Percentiles rank a stretch among this genome's conserved stretches.
These are phyloP conservation scores for Drosophila neotestacea DNA, from an alignment of 2,888 invertebrate genomes.

Conservation along the genomic window DNA sequence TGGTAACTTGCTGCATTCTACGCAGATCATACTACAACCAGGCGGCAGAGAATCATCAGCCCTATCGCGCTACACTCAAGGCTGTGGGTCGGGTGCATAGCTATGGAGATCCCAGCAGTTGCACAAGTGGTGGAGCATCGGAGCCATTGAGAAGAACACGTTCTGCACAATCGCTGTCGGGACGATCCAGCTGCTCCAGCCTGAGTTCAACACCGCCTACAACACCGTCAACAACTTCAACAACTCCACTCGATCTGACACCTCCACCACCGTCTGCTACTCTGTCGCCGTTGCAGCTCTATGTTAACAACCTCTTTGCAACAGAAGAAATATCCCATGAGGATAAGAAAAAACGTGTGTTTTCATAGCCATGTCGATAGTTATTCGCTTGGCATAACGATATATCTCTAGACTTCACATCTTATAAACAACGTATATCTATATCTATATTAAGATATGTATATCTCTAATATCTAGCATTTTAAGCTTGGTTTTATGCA, in stretches of 20 bases:
- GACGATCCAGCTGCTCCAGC: constrained; percentile 61
- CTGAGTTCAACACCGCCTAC: constrained; percentile 57
- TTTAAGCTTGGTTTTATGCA: constrained; percentile 32
- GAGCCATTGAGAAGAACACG: constrained; percentile 63
- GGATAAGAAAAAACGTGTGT: constrained; percentile 30
- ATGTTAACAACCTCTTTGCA: constrained; percentile 51
- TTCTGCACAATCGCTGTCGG: constrained; percentile 66
- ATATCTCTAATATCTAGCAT: constrained; percentile 15
- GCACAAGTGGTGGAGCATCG: constrained; percentile 22
- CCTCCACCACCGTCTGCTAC: constrained; percentile 48
- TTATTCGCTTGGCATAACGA: constrained; percentile 15
- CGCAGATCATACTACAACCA: constrained; percentile 79
- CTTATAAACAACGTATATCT: constrained; percentile 25
- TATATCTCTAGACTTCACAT: constrained; percentile 44
- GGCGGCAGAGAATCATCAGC: constrained; percentile 44
- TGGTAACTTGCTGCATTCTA: constrained; percentile 82
- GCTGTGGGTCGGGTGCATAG: constrained; percentile 59
- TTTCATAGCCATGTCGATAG: constrained; percentile 48
- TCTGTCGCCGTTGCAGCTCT: constrained; percentile 48
- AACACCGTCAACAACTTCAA: constrained; percentile 60
- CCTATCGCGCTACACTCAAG: constrained; percentile 54
- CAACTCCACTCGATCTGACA: constrained; percentile 62
- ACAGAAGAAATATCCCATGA: constrained; percentile 43
- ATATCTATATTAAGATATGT: constrained; percentile 11
- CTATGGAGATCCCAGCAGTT: constrained; percentile 54